These are phyloP conservation scores for Bilobella aurantiaca DNA, from an alignment of 1,140 invertebrate genomes.

Conservation along the genomic window DNA sequence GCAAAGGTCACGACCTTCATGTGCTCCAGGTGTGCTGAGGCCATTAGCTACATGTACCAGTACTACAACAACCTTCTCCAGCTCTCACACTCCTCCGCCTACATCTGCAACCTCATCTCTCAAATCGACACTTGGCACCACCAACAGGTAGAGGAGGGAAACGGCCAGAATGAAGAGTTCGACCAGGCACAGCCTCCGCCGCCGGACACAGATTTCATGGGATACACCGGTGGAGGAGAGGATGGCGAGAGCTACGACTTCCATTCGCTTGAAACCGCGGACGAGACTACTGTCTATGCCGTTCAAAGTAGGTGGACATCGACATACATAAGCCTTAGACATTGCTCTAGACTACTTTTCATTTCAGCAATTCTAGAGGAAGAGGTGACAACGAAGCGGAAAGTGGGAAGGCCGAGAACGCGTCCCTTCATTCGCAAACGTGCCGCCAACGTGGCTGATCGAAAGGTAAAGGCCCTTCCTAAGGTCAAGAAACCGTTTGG, in stretches of 20 bases:
- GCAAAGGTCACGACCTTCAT: neutral
- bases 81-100: neutral
- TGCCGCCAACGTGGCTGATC: no score
- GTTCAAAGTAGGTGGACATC: neutral
- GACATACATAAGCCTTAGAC: no score
- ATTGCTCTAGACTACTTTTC: no score
- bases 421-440: no score
- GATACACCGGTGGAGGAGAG: neutral
- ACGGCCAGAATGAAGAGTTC: neutral
- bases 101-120: conserved; percentile 1
- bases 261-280: neutral
- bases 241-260: neutral
- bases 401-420: neutral
- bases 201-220: neutral
- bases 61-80: conserved; percentile 3
- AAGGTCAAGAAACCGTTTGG: neutral
- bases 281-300: neutral
- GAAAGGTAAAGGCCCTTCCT: neutral
- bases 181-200: neutral
- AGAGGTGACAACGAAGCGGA: neutral
- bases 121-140: neutral
- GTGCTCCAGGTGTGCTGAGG: conserved; percentile 3
- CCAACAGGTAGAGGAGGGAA: neutral
- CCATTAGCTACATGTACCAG: conserved; percentile 1
- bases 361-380: neutral